Evolutionary conservation across 2,888 invertebrate genomes (phyloP).

Genomic region (Cistogaster globosa): DNA sequence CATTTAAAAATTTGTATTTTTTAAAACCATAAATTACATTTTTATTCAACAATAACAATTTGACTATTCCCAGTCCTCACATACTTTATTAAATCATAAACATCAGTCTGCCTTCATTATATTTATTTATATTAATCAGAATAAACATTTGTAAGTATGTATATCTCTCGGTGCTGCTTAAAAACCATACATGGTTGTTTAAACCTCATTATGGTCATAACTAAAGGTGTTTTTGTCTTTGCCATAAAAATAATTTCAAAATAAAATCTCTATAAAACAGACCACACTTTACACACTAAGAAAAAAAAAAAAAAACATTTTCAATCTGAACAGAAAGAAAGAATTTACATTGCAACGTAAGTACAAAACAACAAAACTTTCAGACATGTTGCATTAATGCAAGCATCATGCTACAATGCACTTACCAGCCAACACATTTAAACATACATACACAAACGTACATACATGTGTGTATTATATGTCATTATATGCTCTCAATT

Average conservation of each 20-base stretch:
- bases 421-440: not conserved
- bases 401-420: constrained; percentile 53
- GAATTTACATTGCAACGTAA: constrained; percentile 20
- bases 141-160: not conserved
- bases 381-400: constrained; percentile 48
- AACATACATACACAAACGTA: not conserved
- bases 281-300: constrained; percentile 55
- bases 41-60: not conserved
- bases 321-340: constrained; percentile 19
- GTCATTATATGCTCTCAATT: constrained; percentile 48
- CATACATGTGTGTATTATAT: constrained; percentile 16
- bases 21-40: too few relatives aligned
- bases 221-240: constrained; percentile 63
- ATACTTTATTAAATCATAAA: not conserved
- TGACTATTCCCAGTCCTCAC: not conserved
- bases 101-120: not conserved
- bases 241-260: constrained; percentile 58
- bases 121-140: not conserved
- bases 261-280: constrained; percentile 58
- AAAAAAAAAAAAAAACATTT: not conserved
- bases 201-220: constrained; percentile 62
- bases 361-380: constrained; percentile 11
- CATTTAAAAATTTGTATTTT: too few relatives aligned
- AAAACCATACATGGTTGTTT: constrained; percentile 52
- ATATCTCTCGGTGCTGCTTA: not conserved